Percentiles rank a stretch among this genome's conserved stretches.
phyloP scores from a whole-genome alignment of 2,113 vertebrate genomes.

The mouse (Mus musculus) region DNA sequence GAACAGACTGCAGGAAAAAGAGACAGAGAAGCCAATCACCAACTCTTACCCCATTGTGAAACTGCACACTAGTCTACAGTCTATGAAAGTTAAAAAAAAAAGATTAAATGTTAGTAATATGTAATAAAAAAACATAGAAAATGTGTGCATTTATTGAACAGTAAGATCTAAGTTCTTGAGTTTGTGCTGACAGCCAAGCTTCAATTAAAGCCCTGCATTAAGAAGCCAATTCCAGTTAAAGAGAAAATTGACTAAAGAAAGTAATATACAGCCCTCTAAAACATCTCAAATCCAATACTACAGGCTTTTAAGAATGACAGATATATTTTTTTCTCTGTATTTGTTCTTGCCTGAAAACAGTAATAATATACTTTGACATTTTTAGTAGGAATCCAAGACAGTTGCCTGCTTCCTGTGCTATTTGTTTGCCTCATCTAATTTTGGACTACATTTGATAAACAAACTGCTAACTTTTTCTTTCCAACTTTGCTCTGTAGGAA shows the following conservation, averaged over 20 bases:
- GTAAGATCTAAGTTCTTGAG: neutral
- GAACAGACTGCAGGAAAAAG: constrained; percentile 93
- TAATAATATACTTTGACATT: neutral
- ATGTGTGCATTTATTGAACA: neutral
- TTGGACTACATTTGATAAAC: neutral
- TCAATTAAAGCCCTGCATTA: neutral
- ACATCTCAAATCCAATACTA: neutral
- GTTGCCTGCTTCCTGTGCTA: neutral
- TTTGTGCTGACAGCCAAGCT: neutral
- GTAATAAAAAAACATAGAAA: neutral
- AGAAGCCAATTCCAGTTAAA: neutral
- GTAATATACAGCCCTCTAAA: neutral
- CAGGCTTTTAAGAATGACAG: neutral
- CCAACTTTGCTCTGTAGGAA: neutral
- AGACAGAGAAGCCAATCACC: constrained; percentile 2
- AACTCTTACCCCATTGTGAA: neutral
- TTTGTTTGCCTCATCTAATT: neutral
- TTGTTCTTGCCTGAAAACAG: neutral
- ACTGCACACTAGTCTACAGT: neutral
- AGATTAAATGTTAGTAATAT: neutral
- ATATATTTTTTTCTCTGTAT: neutral
- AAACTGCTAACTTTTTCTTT: neutral
- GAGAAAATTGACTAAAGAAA: constrained; percentile 10
- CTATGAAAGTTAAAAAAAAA: neutral
- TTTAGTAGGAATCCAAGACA: neutral